Evolutionary conservation across 2,113 vertebrate genomes (phyloP), one percentile per base, ranked within the genome.

Genomic region (Lamprotornis superbus): DNA sequence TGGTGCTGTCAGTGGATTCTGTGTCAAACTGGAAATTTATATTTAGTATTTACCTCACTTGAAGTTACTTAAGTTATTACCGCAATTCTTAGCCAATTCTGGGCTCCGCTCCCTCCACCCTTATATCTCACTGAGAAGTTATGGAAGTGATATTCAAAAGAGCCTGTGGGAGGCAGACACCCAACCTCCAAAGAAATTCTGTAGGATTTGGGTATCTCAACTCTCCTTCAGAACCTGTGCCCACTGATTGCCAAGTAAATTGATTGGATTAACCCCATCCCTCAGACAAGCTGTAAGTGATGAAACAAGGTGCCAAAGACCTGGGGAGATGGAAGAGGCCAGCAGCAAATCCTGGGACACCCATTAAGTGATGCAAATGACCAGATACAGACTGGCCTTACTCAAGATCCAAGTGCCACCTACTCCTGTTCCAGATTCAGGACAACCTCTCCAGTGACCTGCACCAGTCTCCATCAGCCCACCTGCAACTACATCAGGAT

Each of bases 11-110:
- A 96, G 90, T 73, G 61, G 74, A 94, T 94, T 96, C 46, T 73
- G 44, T 95, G 73, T 95, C 80, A 95, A 87, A 87, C 22, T 90
- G 80, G 83, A 93, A 92, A 93, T 76, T 84, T 96, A 93, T 96
- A 95, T 95, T 95, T 96, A 96, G 94, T 92, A 31, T 95, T 96
- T 93, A 95, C 80, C 25, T 97, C 92, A 82, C 60, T 78, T 71
- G 39, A 90, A 96, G 76, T 86, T 81, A 64, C 64, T 94, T 55
- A 55, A 91, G 75, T 79, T 93, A 78, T 83, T 90, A 75, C n/a
- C 0, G 0, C 60, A 80, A 42, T 68, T 90, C 73, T 71, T 56
- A 46, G 73, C 24, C 80, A 93, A 8, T 63, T 70, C 73, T 53
- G 33, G 75, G 39, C 50, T 85, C 75, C 0, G 0, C 53, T 87